Percentiles rank a stretch among this genome's conserved stretches.
phyloP scores from a whole-genome alignment of 2,797 vertebrate species.

The Limosa lapponica region DNA sequence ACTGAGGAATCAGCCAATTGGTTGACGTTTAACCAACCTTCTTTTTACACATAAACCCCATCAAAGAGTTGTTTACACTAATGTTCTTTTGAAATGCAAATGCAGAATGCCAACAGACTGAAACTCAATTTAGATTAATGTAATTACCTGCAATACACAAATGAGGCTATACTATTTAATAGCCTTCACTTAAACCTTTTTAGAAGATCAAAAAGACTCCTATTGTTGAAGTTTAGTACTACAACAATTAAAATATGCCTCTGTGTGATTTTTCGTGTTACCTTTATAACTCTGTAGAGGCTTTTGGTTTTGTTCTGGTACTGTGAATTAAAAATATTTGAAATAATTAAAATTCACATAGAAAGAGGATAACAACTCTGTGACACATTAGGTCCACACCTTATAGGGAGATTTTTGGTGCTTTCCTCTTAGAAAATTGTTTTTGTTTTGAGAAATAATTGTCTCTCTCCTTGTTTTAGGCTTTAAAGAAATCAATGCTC shows the following conservation, averaged over 20 bases:
- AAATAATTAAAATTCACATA: neutral
- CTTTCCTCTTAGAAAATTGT: neutral
- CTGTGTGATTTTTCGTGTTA: neutral
- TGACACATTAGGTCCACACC: fast-evolving
- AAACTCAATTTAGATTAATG: slow-evolving; percentile 64
- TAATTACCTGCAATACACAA: slow-evolving; percentile 63
- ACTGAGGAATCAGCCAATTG: slow-evolving; percentile 20
- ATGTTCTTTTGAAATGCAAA: slow-evolving; percentile 51
- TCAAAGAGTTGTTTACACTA: slow-evolving; percentile 53
- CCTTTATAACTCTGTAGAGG: neutral
- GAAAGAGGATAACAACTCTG: neutral
- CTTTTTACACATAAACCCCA: slow-evolving; percentile 39
- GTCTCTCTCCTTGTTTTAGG: slow-evolving; percentile 53
- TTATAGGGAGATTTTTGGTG: neutral
- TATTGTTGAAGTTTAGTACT: slow-evolving; percentile 57
- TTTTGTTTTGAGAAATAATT: slow-evolving; percentile 4
- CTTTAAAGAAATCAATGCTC: slow-evolving; percentile 78
- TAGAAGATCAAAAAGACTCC: slow-evolving; percentile 30
- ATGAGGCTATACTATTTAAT: slow-evolving; percentile 42
- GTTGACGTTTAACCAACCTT: slow-evolving; percentile 22
- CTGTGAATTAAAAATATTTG: neutral
- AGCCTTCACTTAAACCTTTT: slow-evolving; percentile 47
- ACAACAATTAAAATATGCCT: neutral
- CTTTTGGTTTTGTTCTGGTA: neutral
- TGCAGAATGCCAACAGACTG: slow-evolving; percentile 14